A percentile compares a stretch with the other conserved stretches of the same genome.
Evolutionary conservation across 2,797 vertebrate genomes (phyloP).

Genomic region (Anguilla pacifica): DNA sequence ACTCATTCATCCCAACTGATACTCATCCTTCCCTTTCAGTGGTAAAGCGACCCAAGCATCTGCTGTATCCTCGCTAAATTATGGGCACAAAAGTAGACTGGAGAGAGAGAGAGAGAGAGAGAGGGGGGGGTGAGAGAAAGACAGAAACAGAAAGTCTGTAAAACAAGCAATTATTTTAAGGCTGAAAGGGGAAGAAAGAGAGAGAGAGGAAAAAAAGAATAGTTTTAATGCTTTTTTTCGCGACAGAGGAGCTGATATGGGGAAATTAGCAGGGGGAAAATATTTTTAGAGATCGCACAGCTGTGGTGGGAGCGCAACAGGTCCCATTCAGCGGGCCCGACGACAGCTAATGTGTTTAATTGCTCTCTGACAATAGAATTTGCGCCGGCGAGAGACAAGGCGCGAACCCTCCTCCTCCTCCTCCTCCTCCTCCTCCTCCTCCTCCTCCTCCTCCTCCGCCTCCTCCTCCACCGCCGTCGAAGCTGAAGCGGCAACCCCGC

Average conservation of each 20-base stretch:
- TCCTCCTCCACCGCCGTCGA: slow-evolving; percentile 53
- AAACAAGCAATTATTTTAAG: too few relatives aligned
- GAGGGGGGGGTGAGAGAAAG: neutral
- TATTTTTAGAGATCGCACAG: slow-evolving; percentile 75
- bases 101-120: slow-evolving; percentile 32
- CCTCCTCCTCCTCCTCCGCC: too few relatives aligned
- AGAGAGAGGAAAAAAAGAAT: slow-evolving; percentile 52
- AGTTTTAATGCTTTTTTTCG: slow-evolving; percentile 60
- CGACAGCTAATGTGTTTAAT: slow-evolving; percentile 93
- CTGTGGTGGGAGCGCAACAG: slow-evolving; percentile 84
- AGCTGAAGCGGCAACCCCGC: slow-evolving; percentile 86
- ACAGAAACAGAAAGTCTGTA: too few relatives aligned
- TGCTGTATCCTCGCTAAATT: slow-evolving; percentile 66
- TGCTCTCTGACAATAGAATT: slow-evolving; percentile 88
- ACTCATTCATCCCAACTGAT: slow-evolving; percentile 66
- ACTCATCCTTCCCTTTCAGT: slow-evolving; percentile 67
- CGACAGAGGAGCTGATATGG: slow-evolving; percentile 60
- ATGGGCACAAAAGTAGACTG: slow-evolving; percentile 63
- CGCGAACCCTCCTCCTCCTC: slow-evolving; percentile 84
- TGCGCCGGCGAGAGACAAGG: slow-evolving; percentile 87
- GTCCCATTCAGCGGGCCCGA: slow-evolving; percentile 81
- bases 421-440: too few relatives aligned
- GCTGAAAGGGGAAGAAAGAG: neutral
- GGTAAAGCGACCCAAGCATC: slow-evolving; percentile 67
- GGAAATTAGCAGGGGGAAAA: slow-evolving; percentile 65